Base-by-base conservation (phyloP, 2,113 vertebrate species). In the Polypterus bichir region DNA sequence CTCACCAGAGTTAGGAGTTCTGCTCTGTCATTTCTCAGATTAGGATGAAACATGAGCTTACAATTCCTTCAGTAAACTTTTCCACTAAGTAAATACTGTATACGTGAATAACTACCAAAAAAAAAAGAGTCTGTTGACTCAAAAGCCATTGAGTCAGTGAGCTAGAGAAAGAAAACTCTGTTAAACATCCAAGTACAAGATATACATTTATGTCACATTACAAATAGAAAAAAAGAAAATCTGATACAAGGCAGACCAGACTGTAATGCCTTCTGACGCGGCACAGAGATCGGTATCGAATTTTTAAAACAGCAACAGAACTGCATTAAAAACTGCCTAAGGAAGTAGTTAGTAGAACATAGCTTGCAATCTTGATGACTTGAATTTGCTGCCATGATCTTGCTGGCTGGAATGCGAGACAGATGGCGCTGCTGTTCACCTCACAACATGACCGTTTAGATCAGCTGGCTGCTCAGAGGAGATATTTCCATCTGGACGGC, bases 341-440 rank as follows among this genome's bases (percentile, higher is more conserved):
- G 9, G 27, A 11, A 57, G 27, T 44, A 11, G 56, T 6, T 4
- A 5, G 56, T 7, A 45, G 56, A 57, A 57, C 27, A 44, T 44
- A 57, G 56, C 9, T 45, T 27, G 5, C 5, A 27, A 45, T 57
- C 56, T 27, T 57, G 56, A 57, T 57, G 7, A 57, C 46, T 57
- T 45, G 44, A 57, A 57, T 57, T 45, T 6, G 5, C 27, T 44
- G n/a, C 27, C 27, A 45, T 57, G 56, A 57, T 57, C 56, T 57
- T 57, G 27, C 27, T 44, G 44, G 56, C 27, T 57, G 56, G 56
- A 8, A 57, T 57, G 56, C 46, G 56, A 57, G 56, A 57, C 56
- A 57, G 56, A 44, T 57, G 56, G 56, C 56, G 56, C 56, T 57
- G 56, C 56, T 9, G 56, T 44, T 27, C 56, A 57, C 56, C 10